These are phyloP conservation scores for Neoniphon sammara DNA, from an alignment of 2,797 vertebrate species.

Conservation along the genomic window DNA sequence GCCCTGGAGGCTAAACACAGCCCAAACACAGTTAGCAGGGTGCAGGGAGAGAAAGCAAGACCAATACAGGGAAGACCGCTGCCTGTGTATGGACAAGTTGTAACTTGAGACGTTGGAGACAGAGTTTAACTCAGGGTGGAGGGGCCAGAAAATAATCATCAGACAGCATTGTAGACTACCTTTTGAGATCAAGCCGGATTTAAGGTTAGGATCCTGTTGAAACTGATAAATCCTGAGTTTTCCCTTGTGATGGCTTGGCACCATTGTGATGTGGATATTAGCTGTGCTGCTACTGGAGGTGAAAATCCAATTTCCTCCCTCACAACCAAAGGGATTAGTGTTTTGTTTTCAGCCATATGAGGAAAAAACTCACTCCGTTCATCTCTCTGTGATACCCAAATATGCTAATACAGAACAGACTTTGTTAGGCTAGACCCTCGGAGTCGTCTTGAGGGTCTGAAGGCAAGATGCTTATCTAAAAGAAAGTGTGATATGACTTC, in stretches of 20 bases:
- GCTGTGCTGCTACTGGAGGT: constrained; percentile 32
- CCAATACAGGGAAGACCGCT: constrained; percentile 51
- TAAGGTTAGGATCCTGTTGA: constrained; percentile 24
- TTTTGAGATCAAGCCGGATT: constrained; percentile 27
- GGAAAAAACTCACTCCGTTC: constrained; percentile 23
- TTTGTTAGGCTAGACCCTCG: constrained; percentile 32
- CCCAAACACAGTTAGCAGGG: constrained; percentile 38
- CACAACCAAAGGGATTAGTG: constrained; percentile 42
- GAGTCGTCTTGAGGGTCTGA: constrained; percentile 44
- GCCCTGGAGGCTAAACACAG: constrained; percentile 62
- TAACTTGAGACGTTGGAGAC: constrained; percentile 64
- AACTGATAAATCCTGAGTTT: neutral
- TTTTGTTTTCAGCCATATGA: constrained; percentile 43
- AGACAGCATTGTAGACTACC: constrained; percentile 43
- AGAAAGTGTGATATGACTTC: constrained; percentile 66
- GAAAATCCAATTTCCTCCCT: constrained; percentile 60
- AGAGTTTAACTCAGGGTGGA: constrained; percentile 43
- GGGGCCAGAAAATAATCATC: constrained; percentile 47
- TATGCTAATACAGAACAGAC: constrained; percentile 52
- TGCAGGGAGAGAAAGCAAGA: constrained; percentile 39
- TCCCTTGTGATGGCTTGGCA: constrained; percentile 16
- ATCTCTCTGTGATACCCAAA: constrained; percentile 46
- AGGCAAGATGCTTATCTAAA: constrained; percentile 74
- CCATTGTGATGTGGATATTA: constrained; percentile 35
- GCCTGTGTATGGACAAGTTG: constrained; percentile 54